Evolutionary conservation across 2,113 vertebrate genomes (phyloP).

Genomic region (Epinephelus cyanopodus): DNA sequence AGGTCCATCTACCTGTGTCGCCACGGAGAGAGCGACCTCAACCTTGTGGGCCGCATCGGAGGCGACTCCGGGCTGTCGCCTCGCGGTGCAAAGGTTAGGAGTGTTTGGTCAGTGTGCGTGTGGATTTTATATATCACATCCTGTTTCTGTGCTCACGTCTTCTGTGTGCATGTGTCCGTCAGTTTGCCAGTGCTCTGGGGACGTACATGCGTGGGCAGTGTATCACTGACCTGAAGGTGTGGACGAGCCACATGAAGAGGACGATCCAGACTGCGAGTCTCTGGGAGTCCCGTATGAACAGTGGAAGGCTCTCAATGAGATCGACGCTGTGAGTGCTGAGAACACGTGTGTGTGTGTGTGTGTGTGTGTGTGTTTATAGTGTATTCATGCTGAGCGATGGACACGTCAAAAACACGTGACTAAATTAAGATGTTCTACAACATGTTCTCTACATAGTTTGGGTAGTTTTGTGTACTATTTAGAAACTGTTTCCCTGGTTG

Average conservation of each 20-base stretch:
- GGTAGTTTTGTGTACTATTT: not conserved
- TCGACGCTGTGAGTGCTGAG: constrained; percentile 88
- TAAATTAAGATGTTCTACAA: no score
- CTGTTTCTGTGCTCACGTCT: no score
- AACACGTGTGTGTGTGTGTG: not conserved
- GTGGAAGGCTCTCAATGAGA: constrained; percentile 96
- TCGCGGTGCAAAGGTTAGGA: constrained; percentile 84
- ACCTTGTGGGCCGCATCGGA: constrained; percentile 89
- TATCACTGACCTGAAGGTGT: constrained; percentile 91
- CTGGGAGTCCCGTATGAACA: constrained; percentile 91
- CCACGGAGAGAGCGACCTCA: constrained; percentile 94
- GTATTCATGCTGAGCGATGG: no score
- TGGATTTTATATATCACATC: no score
- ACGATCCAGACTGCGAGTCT: constrained; percentile 94
- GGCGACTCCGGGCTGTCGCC: constrained; percentile 88
- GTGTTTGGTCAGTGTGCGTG: not conserved
- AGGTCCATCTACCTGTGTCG: constrained; percentile 92
- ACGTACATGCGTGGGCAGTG: constrained; percentile 87
- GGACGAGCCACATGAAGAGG: constrained; percentile 95
- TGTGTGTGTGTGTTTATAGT: no score
- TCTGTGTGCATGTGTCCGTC: not conserved
- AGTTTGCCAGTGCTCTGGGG: constrained; percentile 89
- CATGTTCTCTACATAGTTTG: not conserved
- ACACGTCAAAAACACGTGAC: not conserved
- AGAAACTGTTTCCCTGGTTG: not conserved